A percentile compares a stretch with the other conserved stretches of the same genome.
Conservation (phyloP, 2,113 vertebrate species). For the Oncorhynchus kisutch region DNA sequence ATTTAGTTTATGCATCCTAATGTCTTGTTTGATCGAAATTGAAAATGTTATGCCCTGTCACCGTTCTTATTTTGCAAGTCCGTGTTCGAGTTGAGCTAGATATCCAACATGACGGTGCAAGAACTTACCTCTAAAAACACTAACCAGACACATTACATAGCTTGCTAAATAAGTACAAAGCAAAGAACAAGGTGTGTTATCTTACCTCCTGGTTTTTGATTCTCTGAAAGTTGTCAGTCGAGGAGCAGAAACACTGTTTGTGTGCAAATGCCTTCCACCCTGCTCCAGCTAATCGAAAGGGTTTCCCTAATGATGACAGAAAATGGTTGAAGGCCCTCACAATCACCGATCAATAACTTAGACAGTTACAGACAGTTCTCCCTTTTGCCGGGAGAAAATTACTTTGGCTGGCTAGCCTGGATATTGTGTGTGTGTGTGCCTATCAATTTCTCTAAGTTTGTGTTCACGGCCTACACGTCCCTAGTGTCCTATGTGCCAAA, state of each 20-base stretch:
- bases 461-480: too few relatives aligned
- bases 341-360: conserved; percentile 55
- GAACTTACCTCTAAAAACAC: too few relatives aligned
- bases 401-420: conserved; percentile 13
- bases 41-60: background rate
- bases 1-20: conserved; percentile 15
- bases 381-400: conserved; percentile 24
- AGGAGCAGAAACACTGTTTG: conserved; percentile 23
- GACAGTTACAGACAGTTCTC: too few relatives aligned
- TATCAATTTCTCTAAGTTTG: too few relatives aligned
- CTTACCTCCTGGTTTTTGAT: conserved; percentile 40
- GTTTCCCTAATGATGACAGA: conserved; percentile 48
- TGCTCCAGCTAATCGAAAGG: conserved; percentile 42
- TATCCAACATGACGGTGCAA: conserved; percentile 19
- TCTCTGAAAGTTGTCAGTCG: background rate
- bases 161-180: background rate
- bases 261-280: conserved; percentile 50
- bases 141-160: background rate
- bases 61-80: background rate
- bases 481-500: too few relatives aligned
- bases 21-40: conserved; percentile 14
- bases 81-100: background rate
- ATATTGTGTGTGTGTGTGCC: background rate
- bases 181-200: background rate
- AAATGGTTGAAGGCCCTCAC: conserved; percentile 28